Conservation (phyloP, 1,140 invertebrate species). For the Geopemphigus sp. region DNA sequence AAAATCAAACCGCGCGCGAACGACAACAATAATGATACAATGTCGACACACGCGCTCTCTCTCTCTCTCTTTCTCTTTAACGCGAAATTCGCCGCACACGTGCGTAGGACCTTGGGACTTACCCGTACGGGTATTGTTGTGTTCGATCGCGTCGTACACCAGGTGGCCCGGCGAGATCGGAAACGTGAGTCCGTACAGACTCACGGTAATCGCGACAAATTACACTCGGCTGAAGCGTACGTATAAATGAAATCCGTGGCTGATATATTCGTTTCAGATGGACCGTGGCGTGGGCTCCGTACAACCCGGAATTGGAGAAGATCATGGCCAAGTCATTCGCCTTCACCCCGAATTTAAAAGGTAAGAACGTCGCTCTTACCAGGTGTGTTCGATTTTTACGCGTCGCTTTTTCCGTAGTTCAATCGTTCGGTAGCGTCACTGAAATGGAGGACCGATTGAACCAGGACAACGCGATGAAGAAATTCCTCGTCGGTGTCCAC, state of each 20-base stretch:
- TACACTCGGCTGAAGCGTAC: too few species aligned
- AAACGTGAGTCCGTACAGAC: too few species aligned
- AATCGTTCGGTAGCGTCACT: neutral
- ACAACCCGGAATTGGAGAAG: constrained; percentile 42
- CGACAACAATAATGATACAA: neutral
- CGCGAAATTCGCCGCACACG: neutral
- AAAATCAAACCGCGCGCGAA: constrained; percentile 13
- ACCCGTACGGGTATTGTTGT: too few species aligned
- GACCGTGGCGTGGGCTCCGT: constrained; percentile 50
- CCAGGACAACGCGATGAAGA: constrained; percentile 57
- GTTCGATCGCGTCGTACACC: neutral
- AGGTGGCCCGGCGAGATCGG: neutral
- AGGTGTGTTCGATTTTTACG: neutral
- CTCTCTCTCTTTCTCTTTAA: too few species aligned
- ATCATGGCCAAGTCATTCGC: constrained; percentile 52
- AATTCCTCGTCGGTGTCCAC: constrained; percentile 59
- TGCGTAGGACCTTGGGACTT: neutral
- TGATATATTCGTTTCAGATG: constrained; percentile 44
- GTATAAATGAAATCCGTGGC: too few species aligned
- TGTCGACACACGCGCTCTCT: too few species aligned
- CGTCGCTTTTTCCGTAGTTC: neutral
- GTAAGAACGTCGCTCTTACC: too few species aligned
- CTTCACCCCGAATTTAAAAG: constrained; percentile 53
- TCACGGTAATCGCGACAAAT: too few species aligned
- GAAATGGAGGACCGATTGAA: constrained; percentile 56